Conservation (phyloP, 2,888 invertebrate species). For the Myopa testacea region DNA sequence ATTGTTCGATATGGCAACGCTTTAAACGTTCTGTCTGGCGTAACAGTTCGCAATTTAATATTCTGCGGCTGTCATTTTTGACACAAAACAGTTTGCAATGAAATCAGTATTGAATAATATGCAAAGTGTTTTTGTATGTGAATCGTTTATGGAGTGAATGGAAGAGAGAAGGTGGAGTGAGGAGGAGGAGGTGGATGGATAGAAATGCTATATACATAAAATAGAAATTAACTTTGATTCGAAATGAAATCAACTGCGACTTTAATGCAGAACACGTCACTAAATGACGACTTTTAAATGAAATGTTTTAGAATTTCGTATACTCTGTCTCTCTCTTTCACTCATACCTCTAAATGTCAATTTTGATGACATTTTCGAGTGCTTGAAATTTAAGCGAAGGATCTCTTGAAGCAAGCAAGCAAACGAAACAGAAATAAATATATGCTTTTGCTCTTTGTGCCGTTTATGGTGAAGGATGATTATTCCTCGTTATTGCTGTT, state of each 20-base stretch:
- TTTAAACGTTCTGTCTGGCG: neutral
- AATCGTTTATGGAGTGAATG: neutral
- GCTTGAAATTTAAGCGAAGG: too few relatives aligned
- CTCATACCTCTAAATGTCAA: neutral
- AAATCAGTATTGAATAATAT: conserved; percentile 6
- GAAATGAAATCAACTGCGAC: too few relatives aligned
- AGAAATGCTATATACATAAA: neutral
- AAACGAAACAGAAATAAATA: too few relatives aligned
- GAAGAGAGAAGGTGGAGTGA: too few relatives aligned
- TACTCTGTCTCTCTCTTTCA: neutral
- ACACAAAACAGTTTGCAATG: conserved; percentile 7
- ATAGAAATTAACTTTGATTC: neutral
- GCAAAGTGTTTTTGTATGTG: neutral
- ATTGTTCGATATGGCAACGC: too few relatives aligned
- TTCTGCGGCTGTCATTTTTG: conserved; percentile 9
- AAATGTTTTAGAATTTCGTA: neutral
- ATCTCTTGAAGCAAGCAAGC: too few relatives aligned
- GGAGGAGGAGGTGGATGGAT: too few relatives aligned
- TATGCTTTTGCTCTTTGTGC: too few relatives aligned
- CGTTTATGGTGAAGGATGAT: neutral
- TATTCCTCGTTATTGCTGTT: neutral
- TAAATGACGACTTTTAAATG: too few relatives aligned
- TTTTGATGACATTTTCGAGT: neutral
- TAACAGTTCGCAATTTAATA: neutral
- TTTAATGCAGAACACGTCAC: too few relatives aligned